Evolutionary conservation across 2,113 vertebrate species (phyloP).

Genomic region (Hyla sarda): DNA sequence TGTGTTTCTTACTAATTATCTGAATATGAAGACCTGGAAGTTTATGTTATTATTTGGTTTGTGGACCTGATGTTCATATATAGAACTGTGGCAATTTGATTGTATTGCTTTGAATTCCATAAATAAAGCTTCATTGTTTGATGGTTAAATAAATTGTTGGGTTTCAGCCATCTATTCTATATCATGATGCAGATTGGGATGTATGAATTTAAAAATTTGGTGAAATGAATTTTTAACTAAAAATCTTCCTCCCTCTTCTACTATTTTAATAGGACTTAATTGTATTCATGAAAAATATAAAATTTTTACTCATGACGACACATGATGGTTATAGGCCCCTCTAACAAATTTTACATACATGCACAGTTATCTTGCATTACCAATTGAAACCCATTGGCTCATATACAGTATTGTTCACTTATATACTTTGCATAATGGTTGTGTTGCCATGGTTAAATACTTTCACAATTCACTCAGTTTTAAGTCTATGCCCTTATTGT

Average conservation of each 20-base stretch:
- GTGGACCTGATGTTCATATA: too few species aligned
- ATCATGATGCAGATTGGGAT: too few species aligned
- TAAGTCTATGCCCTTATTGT: constrained; percentile 19
- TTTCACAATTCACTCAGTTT: not conserved
- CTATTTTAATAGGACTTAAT: not conserved
- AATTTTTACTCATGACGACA: not conserved
- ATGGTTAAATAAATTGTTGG: too few species aligned
- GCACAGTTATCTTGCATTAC: not conserved
- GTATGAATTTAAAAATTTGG: too few species aligned
- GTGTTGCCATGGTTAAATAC: constrained; percentile 48
- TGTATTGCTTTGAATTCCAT: too few species aligned
- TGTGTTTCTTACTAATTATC: too few species aligned
- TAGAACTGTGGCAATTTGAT: too few species aligned
- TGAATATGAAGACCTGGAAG: too few species aligned
- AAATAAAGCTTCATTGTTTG: too few species aligned
- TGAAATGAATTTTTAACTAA: too few species aligned
- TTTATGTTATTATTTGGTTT: too few species aligned
- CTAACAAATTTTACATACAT: not conserved
- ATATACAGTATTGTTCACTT: not conserved
- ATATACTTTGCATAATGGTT: constrained; percentile 36
- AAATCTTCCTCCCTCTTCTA: not conserved
- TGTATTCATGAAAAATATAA: not conserved
- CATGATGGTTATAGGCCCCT: not conserved
- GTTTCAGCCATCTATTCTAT: too few species aligned
- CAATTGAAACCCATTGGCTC: not conserved